Evolutionary conservation across 1,140 invertebrate genomes (phyloP), one percentile per base, ranked within the genome.

Genomic region (Atta colombica): DNA sequence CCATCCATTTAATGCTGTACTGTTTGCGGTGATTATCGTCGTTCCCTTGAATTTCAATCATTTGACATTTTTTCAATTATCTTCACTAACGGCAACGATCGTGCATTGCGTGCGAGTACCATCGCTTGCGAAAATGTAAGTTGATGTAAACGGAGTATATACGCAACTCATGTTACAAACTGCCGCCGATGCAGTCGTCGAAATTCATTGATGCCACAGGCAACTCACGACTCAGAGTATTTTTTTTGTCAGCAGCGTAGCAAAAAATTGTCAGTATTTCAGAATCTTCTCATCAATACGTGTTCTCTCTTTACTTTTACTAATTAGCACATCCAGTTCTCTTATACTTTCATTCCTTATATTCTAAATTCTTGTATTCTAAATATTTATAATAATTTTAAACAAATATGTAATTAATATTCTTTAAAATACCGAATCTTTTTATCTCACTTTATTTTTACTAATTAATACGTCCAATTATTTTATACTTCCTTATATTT

Each of bases 51-150:
- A 82, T 82, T 82, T 74, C 68, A 82, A 61, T 82, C 68, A 31
- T 45, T n/a, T 55, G 53, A 82, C 68, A 12, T 82, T 82, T 45
- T 74, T 74, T 63, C 66, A 74, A 82, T 74, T 72, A 82, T 74
- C 53, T 74, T 53, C 21, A 35, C 61, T 28, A n/a, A 12, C 63
- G 21, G 31, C 63, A 14, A 18, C 21, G 75, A 28, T 12, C n/a
- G 60, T n/a, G 39, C 55, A 63, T 18, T 31, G 66, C 51, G 65
- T 31, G 53, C 53, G 18, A 72, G 45, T 74, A n/a, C 3, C 80
- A 53, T 82, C 39, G 25, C 68, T 80, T 18, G 68, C 39, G 80
- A 82, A 82, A 74, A 82, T 72, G 39, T 31, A 74, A 74, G 66
- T 21, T 55, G 68, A 72, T 82, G 53, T 72, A 82, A 82, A 58